phyloP scores from a whole-genome alignment of 2,797 vertebrate genomes.

The Chaunax sp. region DNA sequence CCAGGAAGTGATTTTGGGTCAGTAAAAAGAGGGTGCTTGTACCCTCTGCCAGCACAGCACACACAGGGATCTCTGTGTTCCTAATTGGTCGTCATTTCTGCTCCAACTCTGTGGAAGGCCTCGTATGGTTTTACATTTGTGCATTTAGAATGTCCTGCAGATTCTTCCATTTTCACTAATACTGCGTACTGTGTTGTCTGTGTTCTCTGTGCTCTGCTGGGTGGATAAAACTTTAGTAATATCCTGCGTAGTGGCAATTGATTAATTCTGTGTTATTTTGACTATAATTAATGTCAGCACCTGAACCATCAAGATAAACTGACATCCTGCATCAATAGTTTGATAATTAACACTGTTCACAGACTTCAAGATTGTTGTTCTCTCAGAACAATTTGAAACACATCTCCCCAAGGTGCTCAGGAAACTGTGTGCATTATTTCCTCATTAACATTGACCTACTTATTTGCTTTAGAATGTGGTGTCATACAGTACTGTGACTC shows the following conservation, averaged over 20 bases:
- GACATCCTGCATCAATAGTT: conserved; percentile 8
- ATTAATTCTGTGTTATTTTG: conserved; percentile 47
- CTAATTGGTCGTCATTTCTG: conserved; percentile 41
- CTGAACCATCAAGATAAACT: too few species aligned
- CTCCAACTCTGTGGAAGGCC: conserved; percentile 28
- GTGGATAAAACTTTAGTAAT: conserved; percentile 31
- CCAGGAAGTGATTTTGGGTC: conserved; percentile 53
- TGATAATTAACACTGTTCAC: background rate
- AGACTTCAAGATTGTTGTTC: background rate
- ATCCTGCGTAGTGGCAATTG: conserved; percentile 34
- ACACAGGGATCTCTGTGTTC: conserved; percentile 66
- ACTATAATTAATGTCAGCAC: conserved; percentile 25
- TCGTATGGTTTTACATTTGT: conserved; percentile 11
- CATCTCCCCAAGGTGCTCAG: too few species aligned
- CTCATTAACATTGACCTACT: too few species aligned
- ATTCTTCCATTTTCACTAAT: conserved; percentile 1
- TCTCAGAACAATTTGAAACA: background rate
- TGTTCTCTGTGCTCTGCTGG: conserved; percentile 24
- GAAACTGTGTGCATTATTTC: too few species aligned
- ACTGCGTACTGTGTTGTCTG: too few species aligned
- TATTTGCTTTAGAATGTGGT: too few species aligned
- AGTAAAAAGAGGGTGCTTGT: conserved; percentile 58
- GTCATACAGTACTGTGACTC: too few species aligned
- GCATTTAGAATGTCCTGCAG: background rate
- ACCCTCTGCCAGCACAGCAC: conserved; percentile 53